phyloP scores from a whole-genome alignment of 2,797 vertebrate species.

The Steatocranus sp. region DNA sequence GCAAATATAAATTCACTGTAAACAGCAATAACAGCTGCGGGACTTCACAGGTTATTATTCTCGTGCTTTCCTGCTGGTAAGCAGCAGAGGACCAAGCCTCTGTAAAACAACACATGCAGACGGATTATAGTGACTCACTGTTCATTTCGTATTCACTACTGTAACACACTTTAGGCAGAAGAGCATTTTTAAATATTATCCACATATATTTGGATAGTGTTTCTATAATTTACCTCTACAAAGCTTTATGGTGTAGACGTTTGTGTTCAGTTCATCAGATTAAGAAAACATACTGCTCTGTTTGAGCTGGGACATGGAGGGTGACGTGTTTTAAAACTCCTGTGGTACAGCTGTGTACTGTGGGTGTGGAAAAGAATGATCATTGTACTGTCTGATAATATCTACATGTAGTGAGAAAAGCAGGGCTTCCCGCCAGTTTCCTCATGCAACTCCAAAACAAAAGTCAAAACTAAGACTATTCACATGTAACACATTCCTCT shows the following conservation, averaged over 20 bases:
- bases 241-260: background rate
- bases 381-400: conserved; percentile 10
- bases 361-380: conserved; percentile 2
- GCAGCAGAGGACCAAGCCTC: no score
- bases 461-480: background rate
- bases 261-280: background rate
- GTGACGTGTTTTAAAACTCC: background rate
- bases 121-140: no score
- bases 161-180: no score
- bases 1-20: no score
- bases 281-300: background rate
- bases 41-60: no score
- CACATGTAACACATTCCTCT: rapidly evolving
- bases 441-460: background rate
- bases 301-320: background rate
- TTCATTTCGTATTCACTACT: no score
- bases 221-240: background rate
- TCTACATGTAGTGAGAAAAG: background rate
- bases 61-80: no score
- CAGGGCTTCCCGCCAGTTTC: background rate
- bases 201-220: background rate
- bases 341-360: background rate
- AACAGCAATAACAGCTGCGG: no score
- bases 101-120: no score
- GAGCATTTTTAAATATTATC: background rate